A percentile compares a stretch with the other conserved stretches of the same genome.
phyloP scores from a whole-genome alignment of 2,888 invertebrate species.

The Branchellion lobata region DNA sequence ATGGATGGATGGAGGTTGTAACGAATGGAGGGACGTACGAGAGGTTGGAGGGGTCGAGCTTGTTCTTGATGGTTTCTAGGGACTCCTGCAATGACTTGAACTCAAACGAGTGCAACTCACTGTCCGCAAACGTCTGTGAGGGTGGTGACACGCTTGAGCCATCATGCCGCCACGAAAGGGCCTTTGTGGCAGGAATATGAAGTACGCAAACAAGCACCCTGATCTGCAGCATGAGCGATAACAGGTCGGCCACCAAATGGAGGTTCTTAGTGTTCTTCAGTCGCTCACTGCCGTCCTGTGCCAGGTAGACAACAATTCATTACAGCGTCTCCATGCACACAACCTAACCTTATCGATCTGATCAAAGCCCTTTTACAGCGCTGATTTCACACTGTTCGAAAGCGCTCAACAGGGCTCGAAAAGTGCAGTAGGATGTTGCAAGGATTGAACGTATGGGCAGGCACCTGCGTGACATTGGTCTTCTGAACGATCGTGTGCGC shows the following conservation, averaged over 20 bases:
- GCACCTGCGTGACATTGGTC: constrained; percentile 57
- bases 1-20: not conserved
- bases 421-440: not conserved
- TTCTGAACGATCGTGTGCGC: constrained; percentile 75
- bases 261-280: constrained; percentile 65
- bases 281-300: constrained; percentile 50
- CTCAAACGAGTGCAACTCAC: constrained; percentile 77
- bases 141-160: no score
- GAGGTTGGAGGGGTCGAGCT: constrained; percentile 75
- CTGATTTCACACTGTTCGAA: no score
- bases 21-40: constrained; percentile 54
- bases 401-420: not conserved
- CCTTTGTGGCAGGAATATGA: no score
- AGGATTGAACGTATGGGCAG: not conserved
- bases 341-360: no score
- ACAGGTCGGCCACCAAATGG: constrained; percentile 80
- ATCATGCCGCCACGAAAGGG: no score
- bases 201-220: constrained; percentile 65
- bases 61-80: constrained; percentile 81
- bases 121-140: constrained; percentile 62
- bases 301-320: no score
- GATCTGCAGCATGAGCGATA: constrained; percentile 84
- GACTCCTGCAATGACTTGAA: constrained; percentile 85
- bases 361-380: no score
- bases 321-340: no score